Conservation (phyloP, 2,113 vertebrate species). For the Notothenia coriiceps region DNA sequence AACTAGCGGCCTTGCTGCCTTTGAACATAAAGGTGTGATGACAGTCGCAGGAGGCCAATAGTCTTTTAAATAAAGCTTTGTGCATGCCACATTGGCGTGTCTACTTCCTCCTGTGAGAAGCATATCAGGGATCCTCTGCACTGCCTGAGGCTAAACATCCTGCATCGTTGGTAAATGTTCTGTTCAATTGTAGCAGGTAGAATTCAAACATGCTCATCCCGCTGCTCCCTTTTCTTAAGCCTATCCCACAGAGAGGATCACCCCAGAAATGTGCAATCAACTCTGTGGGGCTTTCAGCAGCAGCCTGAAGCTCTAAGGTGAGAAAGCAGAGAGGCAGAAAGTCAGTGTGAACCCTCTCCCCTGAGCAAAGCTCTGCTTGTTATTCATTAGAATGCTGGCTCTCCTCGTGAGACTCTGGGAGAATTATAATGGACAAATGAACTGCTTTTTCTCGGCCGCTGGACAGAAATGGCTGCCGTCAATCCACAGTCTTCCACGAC, state of each 20-base stretch:
- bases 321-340: conserved; percentile 39
- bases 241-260: conserved; percentile 49
- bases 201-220: conserved; percentile 7
- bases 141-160: not conserved
- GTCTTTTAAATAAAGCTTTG: conserved; percentile 32
- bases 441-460: conserved; percentile 23
- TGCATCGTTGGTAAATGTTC: conserved; percentile 11
- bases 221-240: conserved; percentile 18
- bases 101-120: conserved; percentile 8
- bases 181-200: conserved; percentile 11
- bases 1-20: conserved; percentile 4
- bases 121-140: conserved; percentile 30
- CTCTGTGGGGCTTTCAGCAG: conserved; percentile 44
- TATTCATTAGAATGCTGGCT: conserved; percentile 65
- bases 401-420: conserved; percentile 51
- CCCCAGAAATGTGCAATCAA: conserved; percentile 67
- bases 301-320: conserved; percentile 47
- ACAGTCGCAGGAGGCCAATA: not conserved
- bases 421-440: conserved; percentile 54
- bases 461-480: conserved; percentile 47
- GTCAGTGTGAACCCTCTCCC: conserved; percentile 37
- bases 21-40: conserved; percentile 20
- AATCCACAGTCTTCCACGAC: conserved; percentile 31
- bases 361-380: conserved; percentile 56
- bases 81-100: not conserved